phyloP scores from a whole-genome alignment of 1,140 invertebrate genomes.

The Pogonus chalceus region DNA sequence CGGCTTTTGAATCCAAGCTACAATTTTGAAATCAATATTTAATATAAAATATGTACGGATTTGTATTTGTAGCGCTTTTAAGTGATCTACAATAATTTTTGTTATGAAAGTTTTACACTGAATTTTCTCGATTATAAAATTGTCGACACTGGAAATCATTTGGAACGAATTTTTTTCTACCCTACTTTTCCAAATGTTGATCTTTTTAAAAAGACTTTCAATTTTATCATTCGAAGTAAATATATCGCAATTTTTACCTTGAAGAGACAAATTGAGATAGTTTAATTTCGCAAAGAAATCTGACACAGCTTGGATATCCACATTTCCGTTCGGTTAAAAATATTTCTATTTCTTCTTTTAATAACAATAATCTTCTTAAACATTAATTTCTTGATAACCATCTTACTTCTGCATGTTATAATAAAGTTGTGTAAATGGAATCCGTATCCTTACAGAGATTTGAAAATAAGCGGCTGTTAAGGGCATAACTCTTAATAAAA shows the following conservation, averaged over 20 bases:
- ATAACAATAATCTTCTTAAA: constrained; percentile 16
- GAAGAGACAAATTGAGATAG: too few relatives aligned
- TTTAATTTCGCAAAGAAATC: too few relatives aligned
- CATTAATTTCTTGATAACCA: constrained; percentile 15
- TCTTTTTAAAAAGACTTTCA: too few relatives aligned
- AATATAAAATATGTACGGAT: constrained; percentile 9
- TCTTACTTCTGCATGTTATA: constrained; percentile 18
- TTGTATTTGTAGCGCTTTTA: constrained; percentile 8
- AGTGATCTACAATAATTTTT: constrained; percentile 13
- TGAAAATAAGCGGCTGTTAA: constrained; percentile 17
- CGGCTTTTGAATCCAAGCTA: constrained; percentile 9
- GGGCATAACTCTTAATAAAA: constrained; percentile 18
- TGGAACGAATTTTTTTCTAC: too few relatives aligned
- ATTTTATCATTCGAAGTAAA: too few relatives aligned
- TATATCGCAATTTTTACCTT: too few relatives aligned
- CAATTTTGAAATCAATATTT: constrained; percentile 10
- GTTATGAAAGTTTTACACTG: constrained; percentile 10
- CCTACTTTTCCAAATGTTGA: too few relatives aligned
- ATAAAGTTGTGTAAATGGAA: constrained; percentile 16
- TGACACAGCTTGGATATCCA: too few relatives aligned
- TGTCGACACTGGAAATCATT: too few relatives aligned
- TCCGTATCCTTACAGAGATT: constrained; percentile 17
- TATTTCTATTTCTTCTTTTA: constrained; percentile 5
- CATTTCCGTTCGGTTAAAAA: constrained; percentile 19
- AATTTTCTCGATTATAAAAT: too few relatives aligned